Evolutionary conservation across 2,888 invertebrate genomes (phyloP), one percentile per base, ranked within the genome.

Genomic region (Tetramorium bicarinatum): DNA sequence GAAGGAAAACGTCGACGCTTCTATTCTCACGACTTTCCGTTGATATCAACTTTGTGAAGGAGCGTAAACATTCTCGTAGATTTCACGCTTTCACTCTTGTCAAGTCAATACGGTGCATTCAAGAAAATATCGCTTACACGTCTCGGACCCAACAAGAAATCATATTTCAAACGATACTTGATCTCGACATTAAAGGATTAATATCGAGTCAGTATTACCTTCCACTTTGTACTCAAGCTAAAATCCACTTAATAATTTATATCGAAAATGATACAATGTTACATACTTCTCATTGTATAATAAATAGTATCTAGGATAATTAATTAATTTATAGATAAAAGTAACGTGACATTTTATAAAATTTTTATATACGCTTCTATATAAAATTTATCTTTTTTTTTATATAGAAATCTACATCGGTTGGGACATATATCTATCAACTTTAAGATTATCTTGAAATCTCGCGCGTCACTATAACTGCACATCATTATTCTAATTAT

Each of bases 71-170:
- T 67, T 77, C 69, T 56, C 44, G 41, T 11, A 44, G 77, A 77
- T 29, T 77, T 67, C 54, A 69, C 77, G 69, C 71, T 77, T 77
- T 77, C 77, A 77, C 77, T 77, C 69, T 67, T 77, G 69, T 56
- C 67, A 67, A 25, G 41, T 54, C 54, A 41, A 67, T 44, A 44
- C 34, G 52, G 52, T 25, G 54, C n/a, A 66, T 11, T 77, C 44
- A 52, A 44, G 69, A 44, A 77, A 44, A 77, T 77, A 77, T 67
- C 54, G 69, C 69, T 67, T 69, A 69, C 44, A 56, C 34, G 69
- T 67, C 56, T 44, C 34, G 54, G 15, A 34, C 15, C 69, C 44
- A 69, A 34, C 54, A 44, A 56, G 77, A 77, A 77, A 77, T 56
- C 77, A 54, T 44, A 15, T 67, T 41, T 77, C 54, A 66, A 67